Base-by-base conservation (phyloP, 92 coral and sea anemone genomes). In the Galaxea fascicularis region DNA sequence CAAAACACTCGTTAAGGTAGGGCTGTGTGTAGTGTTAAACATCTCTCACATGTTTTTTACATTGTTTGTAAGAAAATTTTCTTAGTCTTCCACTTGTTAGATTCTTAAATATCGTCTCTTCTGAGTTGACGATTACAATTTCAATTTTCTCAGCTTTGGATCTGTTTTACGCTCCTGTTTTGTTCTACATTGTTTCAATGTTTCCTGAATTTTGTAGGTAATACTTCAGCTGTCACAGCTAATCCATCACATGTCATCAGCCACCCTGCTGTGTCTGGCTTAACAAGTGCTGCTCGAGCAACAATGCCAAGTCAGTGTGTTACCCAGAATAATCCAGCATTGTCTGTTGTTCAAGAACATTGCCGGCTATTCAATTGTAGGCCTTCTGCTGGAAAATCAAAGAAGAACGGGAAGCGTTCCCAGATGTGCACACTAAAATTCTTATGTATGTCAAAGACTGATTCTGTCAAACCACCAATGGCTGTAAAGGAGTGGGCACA, bases 391-490 rank as follows among this genome's bases (percentile, higher is more conserved):
- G 58, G 58, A 53, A 53, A 53, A 53, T 53, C 58, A 53, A 53
- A 53, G 58, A 53, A 53, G 58, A 53, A 53, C 11, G 58, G 58
- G 58, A 53, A 53, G 58, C 58, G 58, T 53, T 53, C 58, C 58
- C 58, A 53, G 58, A 53, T 20, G 58, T 53, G 58, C 58, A 53
- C 58, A 53, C 58, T 53, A 53, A 53, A 71, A 53, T 53, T 53
- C 53, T 47, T 89, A 4, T 89, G 92, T 41, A 60, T 89, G 30
- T 44, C 92, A 24, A 80, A 86, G 22, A 76, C 63, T 8, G 64
- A 57, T 71, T 75, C 92, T 9, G n/a, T 12, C 10, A 44, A 44
- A 12, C 89, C 92, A 77, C 92, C 92, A 4, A 70, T 82, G 8
- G 49, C 79, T 13, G 85, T 85, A 5, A 77, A 73, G 71, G 89